These are phyloP conservation scores for Drosophila chauvacae DNA, from an alignment of 1,140 invertebrate species.

Conservation along the genomic window DNA sequence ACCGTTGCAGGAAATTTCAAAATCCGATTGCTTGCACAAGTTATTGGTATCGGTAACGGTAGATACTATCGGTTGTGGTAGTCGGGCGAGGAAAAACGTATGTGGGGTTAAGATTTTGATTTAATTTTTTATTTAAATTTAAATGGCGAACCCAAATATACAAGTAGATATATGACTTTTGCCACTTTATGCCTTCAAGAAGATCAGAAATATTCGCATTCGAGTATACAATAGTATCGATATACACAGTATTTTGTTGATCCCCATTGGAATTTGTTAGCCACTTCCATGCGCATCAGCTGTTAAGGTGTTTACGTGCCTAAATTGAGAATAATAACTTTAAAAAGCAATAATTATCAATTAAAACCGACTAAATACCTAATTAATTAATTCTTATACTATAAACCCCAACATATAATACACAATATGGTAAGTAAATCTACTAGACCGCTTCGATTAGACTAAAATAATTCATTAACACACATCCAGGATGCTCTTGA, in stretches of 20 bases:
- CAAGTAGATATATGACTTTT: not conserved
- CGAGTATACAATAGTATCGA: not conserved
- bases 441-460: no score
- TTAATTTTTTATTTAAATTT: not conserved
- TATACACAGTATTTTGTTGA: not conserved
- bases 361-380: not conserved
- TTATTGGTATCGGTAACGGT: not conserved
- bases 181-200: not conserved
- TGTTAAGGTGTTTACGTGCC: constrained; percentile 9
- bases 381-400: not conserved
- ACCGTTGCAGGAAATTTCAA: constrained; percentile 4
- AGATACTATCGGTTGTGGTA: not conserved
- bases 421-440: constrained; percentile 12
- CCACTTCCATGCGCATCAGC: constrained; percentile 1
- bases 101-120: not conserved
- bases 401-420: not conserved
- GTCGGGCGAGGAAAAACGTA: not conserved
- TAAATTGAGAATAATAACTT: not conserved
- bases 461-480: not conserved
- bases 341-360: not conserved
- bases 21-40: constrained; percentile 1
- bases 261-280: not conserved
- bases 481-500: constrained; percentile 8
- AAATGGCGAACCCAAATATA: not conserved
- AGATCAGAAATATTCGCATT: not conserved